phyloP scores from a whole-genome alignment of 2,113 vertebrate genomes.

The Dipodomys merriami region DNA sequence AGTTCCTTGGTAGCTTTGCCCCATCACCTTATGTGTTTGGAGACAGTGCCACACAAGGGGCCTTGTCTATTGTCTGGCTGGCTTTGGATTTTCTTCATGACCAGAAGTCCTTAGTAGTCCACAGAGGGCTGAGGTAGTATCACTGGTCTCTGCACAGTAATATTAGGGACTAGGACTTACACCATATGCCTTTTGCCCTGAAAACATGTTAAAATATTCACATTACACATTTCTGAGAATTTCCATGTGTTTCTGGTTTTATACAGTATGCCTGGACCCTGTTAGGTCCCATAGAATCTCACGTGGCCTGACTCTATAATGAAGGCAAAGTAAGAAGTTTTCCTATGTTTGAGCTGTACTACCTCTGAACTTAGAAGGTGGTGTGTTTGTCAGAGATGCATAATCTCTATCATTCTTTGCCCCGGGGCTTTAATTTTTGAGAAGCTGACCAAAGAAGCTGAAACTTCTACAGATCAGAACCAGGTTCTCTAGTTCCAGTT shows the following conservation, averaged over 20 bases:
- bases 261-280: background rate
- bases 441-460: slow-evolving; percentile 21
- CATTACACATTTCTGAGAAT: background rate
- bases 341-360: background rate
- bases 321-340: background rate
- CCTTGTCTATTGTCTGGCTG: background rate
- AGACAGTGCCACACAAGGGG: background rate
- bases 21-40: background rate
- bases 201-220: background rate
- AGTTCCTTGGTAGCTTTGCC: background rate
- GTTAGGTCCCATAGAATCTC: background rate
- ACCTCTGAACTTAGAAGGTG: background rate
- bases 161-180: background rate
- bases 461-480: slow-evolving; percentile 26
- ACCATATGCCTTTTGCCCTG: background rate
- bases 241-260: background rate
- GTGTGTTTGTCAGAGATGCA: background rate
- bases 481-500: slow-evolving; percentile 4
- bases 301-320: background rate
- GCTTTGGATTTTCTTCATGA: background rate
- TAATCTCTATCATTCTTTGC: background rate
- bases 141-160: background rate
- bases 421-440: background rate
- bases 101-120: background rate
- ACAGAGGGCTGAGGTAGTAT: background rate